These are phyloP conservation scores for Drosophila novamexicana DNA, from an alignment of 1,140 invertebrate species.

Conservation along the genomic window DNA sequence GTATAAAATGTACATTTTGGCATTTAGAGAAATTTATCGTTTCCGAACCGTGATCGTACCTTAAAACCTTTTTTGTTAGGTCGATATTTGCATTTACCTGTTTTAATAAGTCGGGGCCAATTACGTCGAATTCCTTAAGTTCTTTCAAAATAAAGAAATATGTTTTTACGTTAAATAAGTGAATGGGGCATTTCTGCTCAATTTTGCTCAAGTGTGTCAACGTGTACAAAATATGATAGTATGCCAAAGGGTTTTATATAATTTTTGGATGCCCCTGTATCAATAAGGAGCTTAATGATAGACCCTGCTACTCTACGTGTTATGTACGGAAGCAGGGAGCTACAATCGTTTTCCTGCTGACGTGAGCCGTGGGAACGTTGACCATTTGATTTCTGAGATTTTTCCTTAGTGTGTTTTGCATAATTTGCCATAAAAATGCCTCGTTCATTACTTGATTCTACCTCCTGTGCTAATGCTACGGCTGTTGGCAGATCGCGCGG, in stretches of 20 bases:
- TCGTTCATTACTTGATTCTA: no score
- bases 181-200: not conserved
- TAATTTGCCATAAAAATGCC: no score
- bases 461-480: no score
- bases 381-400: no score
- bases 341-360: no score
- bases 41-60: not conserved
- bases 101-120: conserved; percentile 17
- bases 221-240: not conserved
- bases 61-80: not conserved
- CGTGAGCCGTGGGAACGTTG: no score
- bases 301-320: no score
- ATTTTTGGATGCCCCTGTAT: not conserved
- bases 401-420: no score
- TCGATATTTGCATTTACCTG: not conserved
- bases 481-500: no score
- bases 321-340: no score
- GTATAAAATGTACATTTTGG: no score
- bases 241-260: not conserved
- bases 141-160: not conserved
- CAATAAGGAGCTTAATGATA: conserved; percentile 9
- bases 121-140: conserved; percentile 12
- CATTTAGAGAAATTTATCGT: no score
- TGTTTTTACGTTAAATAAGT: not conserved
- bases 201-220: not conserved